Base-by-base conservation (phyloP, 2,888 invertebrate species). In the Serripes groenlandicus region DNA sequence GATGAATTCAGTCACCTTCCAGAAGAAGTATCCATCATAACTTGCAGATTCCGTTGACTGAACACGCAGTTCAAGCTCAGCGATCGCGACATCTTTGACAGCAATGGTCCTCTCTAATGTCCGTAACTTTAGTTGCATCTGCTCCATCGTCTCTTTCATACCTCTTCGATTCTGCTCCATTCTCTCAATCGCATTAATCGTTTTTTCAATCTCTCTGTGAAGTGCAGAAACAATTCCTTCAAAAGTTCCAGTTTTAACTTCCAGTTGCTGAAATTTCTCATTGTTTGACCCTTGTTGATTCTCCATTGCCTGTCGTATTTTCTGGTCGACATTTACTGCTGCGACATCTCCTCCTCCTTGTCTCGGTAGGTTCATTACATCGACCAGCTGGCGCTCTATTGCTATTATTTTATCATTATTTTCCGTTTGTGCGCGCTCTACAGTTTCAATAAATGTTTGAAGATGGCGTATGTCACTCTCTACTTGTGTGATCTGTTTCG, bases 1-100 rank as follows among this genome's bases (percentile, higher is more conserved):
- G 9, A 78, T 86, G 76, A 93, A 93, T 54, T 93, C 92, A 0
- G 88, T 80, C 9, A 94, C 91, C 80, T 91, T 93, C 94, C 94
- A 94, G 18, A 94, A 75, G 18, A 94, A 88, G 0, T 89, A 89
- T 18, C 94, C 94, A 82, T 94, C 92, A 78, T 91, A 93, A 60
- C 90, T 91, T 0, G 91, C 89, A 34, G 86, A 84, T 81, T 94
- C 93, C 54, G 90, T 77, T 21, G 89, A 87, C 75, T 89, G 85
- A n/a, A 91, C 79, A 35, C 90, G 78, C 70, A 90, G 80, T 54
- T 92, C 92, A n/a, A 89, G 85, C 28, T 92, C 92, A 0, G 91
- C 88, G 11, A 91, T 85, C 9, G 78, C 78, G 9, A 85, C 82
- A 49, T 92, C 92, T 42, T 90, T 91, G 58, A 90, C 69, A 1